These are phyloP conservation scores for Cerastis leucographa DNA, from an alignment of 2,888 invertebrate genomes.

Conservation along the genomic window DNA sequence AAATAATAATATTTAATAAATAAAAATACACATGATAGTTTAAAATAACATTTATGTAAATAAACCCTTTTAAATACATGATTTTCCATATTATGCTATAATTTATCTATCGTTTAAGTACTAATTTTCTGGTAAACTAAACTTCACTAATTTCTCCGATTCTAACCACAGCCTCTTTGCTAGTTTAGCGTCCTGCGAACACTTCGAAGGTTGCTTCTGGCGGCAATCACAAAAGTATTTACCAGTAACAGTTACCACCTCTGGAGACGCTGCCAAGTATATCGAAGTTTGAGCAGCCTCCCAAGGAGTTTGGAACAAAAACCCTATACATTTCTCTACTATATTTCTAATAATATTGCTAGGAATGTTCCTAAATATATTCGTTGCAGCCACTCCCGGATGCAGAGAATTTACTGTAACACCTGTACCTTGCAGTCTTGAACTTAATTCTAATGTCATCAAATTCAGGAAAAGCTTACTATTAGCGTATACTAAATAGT, in stretches of 20 bases:
- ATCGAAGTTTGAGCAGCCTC: constrained; percentile 93
- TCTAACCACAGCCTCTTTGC: constrained; percentile 92
- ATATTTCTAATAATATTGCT: constrained; percentile 77
- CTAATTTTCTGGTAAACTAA: constrained; percentile 66
- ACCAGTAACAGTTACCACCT: constrained; percentile 91
- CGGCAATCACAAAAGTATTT: constrained; percentile 92
- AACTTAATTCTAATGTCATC: constrained; percentile 91
- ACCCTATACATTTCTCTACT: constrained; percentile 75
- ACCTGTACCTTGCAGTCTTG: constrained; percentile 90
- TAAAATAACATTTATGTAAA: constrained; percentile 47
- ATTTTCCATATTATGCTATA: constrained; percentile 30
- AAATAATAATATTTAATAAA: constrained; percentile 10
- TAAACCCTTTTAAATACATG: constrained; percentile 39
- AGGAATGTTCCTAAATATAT: constrained; percentile 92
- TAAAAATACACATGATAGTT: constrained; percentile 26
- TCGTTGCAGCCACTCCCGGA: constrained; percentile 93
- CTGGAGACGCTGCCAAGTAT: constrained; percentile 89
- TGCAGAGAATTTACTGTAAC: constrained; percentile 93
- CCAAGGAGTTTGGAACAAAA: constrained; percentile 90
- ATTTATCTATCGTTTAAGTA: constrained; percentile 47
- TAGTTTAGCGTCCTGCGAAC: constrained; percentile 88
- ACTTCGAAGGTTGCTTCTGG: constrained; percentile 86
- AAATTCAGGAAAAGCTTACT: constrained; percentile 92
- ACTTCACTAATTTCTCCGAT: constrained; percentile 90
- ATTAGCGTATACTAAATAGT: constrained; percentile 86